A percentile compares a stretch with the other conserved stretches of the same genome.
Evolutionary conservation across 2,113 vertebrate species (phyloP).

Genomic region (Hypocryptadius cinnamomeus): DNA sequence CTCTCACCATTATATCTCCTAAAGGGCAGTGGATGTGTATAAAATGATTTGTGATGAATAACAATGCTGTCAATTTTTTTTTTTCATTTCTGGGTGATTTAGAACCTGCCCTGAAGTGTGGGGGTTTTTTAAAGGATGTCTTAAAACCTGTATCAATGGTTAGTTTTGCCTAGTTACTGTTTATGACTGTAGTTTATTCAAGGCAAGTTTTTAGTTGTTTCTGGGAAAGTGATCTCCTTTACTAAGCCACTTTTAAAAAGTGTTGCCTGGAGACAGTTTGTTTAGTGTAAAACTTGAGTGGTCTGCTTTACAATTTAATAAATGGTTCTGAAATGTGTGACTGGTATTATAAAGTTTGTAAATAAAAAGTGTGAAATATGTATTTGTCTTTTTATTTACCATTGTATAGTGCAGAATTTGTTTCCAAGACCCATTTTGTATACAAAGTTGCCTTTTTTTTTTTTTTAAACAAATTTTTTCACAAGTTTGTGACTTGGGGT

Average conservation of each 20-base stretch:
- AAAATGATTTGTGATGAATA: slow-evolving; percentile 42
- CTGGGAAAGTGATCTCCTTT: slow-evolving; percentile 74
- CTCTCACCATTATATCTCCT: slow-evolving; percentile 59
- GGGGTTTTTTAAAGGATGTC: slow-evolving; percentile 33
- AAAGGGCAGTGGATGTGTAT: slow-evolving; percentile 47
- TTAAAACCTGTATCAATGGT: slow-evolving; percentile 70
- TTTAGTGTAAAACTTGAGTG: slow-evolving; percentile 81
- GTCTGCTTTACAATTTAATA: slow-evolving; percentile 74
- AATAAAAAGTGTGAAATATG: slow-evolving; percentile 99
- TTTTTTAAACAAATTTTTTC: slow-evolving; percentile 63
- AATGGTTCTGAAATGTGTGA: slow-evolving; percentile 93
- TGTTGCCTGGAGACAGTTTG: slow-evolving; percentile 76
- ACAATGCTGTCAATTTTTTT: slow-evolving; percentile 55
- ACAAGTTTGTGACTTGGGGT: slow-evolving; percentile 67
- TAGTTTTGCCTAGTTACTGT: slow-evolving; percentile 70
- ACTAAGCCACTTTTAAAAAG: slow-evolving; percentile 74
- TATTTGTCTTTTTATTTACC: slow-evolving; percentile 99
- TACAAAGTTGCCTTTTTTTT: slow-evolving; percentile 3
- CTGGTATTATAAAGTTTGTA: slow-evolving; percentile 90
- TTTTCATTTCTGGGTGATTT: slow-evolving; percentile 45
- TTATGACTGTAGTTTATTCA: slow-evolving; percentile 63
- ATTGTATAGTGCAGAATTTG: slow-evolving; percentile 84
- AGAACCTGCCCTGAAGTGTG: slow-evolving; percentile 62
- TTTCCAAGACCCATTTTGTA: slow-evolving; percentile 69
- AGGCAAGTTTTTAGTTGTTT: slow-evolving; percentile 69